Evolutionary conservation across 2,113 vertebrate species (phyloP).

Genomic region (Gavia stellata): DNA sequence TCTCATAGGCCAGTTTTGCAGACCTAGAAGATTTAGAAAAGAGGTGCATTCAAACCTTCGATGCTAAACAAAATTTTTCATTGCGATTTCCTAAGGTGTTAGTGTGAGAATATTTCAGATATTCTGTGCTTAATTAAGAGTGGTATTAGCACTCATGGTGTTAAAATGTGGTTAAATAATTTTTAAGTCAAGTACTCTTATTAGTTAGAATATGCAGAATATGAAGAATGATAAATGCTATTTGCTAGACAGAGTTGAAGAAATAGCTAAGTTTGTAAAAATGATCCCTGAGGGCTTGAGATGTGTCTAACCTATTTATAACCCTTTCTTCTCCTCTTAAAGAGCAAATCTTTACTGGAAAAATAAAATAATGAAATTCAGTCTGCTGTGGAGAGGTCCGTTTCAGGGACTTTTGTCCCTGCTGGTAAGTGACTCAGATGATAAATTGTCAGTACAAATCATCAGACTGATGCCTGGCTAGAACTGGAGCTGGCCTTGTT

Average conservation of each 20-base stretch:
- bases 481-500: not conserved
- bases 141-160: not conserved
- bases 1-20: not conserved
- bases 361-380: constrained; percentile 12
- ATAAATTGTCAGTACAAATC: constrained; percentile 41
- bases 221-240: not conserved
- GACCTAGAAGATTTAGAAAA: not conserved
- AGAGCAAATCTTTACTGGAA: constrained; percentile 1
- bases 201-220: not conserved
- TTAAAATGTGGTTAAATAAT: not conserved
- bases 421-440: constrained; percentile 27
- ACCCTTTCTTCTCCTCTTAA: not conserved
- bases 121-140: not conserved
- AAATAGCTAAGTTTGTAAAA: not conserved
- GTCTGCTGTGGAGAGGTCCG: constrained; percentile 11
- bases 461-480: constrained; percentile 34
- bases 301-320: constrained; percentile 1
- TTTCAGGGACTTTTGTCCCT: constrained; percentile 36
- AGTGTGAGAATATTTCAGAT: not conserved
- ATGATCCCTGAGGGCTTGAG: not conserved
- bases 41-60: not conserved
- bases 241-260: not conserved
- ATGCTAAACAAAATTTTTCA: not conserved
- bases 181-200: not conserved
- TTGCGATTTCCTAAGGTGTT: not conserved